phyloP scores from a whole-genome alignment of 2,888 invertebrate species.

The Agrotis ipsilon region DNA sequence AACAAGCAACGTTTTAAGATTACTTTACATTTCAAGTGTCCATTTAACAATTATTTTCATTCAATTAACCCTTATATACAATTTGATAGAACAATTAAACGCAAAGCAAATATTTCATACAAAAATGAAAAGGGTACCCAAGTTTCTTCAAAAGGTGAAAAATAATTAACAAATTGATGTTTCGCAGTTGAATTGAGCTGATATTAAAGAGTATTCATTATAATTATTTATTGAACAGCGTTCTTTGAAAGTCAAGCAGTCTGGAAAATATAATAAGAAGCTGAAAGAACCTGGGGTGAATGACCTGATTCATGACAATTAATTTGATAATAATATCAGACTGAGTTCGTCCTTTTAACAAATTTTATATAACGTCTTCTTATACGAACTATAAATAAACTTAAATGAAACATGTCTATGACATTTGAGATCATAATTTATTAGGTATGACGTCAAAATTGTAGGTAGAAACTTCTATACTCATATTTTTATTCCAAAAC shows the following conservation, averaged over 20 bases:
- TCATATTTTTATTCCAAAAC: too few relatives aligned
- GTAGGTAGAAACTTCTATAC: too few relatives aligned
- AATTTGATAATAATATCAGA: conserved; percentile 1
- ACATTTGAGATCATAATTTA: not conserved
- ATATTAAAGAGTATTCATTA: conserved; percentile 47
- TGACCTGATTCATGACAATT: conserved; percentile 5
- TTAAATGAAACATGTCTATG: not conserved
- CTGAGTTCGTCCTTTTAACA: conserved; percentile 9
- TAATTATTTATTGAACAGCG: conserved; percentile 44
- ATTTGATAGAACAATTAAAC: conserved; percentile 44
- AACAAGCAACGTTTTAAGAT: not conserved
- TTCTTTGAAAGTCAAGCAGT: conserved; percentile 53
- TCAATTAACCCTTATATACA: conserved; percentile 38
- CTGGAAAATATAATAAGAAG: conserved; percentile 53
- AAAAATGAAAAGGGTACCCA: conserved; percentile 29
- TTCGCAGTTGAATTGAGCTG: conserved; percentile 39
- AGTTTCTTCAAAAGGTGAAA: conserved; percentile 54
- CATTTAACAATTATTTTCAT: conserved; percentile 31
- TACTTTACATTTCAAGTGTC: not conserved
- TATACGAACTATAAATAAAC: not conserved
- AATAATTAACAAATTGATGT: conserved; percentile 55
- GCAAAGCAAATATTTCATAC: conserved; percentile 29
- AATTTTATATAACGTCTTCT: conserved; percentile 13
- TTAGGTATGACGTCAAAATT: not conserved
- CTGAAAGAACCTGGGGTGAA: conserved; percentile 13